Conservation (phyloP, 2,888 invertebrate genomes). For the Sisyra nigra region DNA sequence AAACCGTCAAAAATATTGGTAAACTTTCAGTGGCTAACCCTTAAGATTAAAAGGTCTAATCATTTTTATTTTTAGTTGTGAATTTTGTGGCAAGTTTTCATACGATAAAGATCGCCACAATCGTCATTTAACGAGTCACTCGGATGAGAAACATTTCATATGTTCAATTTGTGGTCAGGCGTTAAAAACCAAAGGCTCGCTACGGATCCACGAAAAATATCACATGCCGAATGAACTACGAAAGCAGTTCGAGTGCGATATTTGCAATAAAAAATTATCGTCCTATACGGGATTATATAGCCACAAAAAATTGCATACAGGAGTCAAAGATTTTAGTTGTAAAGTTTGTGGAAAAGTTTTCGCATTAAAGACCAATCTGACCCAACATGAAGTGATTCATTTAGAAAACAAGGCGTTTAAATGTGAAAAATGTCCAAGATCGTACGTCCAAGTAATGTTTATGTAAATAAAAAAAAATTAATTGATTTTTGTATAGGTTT, state of each 20-base stretch:
- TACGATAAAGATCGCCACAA: conserved; percentile 3
- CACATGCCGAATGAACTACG: conserved; percentile 1
- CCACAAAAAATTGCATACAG: conserved; percentile 3
- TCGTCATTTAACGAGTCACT: conserved; percentile 2
- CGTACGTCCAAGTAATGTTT: not conserved
- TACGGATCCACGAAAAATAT: not conserved
- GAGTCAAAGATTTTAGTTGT: conserved; percentile 1
- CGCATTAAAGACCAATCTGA: conserved; percentile 2
- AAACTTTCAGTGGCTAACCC: not conserved
- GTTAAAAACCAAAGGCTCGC: not conserved
- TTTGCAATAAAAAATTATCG: conserved; percentile 1
- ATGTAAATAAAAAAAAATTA: not conserved
- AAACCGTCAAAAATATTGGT: conserved; percentile 3
- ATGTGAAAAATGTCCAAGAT: not conserved
- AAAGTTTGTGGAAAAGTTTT: conserved; percentile 3
- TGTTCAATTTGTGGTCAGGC: not conserved
- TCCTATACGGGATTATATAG: not conserved
- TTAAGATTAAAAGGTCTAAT: no score
- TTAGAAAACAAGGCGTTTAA: not conserved
- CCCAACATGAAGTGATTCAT: not conserved
- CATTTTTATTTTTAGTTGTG: conserved; percentile 1
- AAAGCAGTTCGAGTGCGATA: conserved; percentile 1
- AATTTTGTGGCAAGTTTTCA: conserved; percentile 2
- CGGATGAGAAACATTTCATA: not conserved
- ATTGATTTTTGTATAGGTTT: not conserved